Percentiles rank a stretch among this genome's conserved stretches.
These are phyloP conservation scores for Calliopum simillimum DNA, from an alignment of 2,888 invertebrate genomes.

Conservation along the genomic window DNA sequence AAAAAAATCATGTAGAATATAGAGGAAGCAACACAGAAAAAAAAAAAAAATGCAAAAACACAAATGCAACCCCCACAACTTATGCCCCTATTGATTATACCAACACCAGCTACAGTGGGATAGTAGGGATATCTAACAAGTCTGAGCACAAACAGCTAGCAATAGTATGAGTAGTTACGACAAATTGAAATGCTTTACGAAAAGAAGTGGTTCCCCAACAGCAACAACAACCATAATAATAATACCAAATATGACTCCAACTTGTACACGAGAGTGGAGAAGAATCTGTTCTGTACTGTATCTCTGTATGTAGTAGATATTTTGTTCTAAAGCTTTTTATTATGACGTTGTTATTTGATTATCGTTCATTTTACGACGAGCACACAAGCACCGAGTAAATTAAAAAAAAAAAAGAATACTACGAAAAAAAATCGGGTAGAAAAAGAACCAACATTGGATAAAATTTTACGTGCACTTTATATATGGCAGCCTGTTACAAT, in stretches of 20 bases:
- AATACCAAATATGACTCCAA: neutral
- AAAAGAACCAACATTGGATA: constrained; percentile 42
- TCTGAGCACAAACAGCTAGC: no score
- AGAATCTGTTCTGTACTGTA: neutral
- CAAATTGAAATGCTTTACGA: neutral
- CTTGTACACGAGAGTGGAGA: neutral
- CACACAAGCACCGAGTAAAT: neutral
- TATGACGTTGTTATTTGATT: constrained; percentile 3
- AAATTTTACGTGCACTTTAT: constrained; percentile 34
- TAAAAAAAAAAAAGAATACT: no score
- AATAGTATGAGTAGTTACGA: no score
- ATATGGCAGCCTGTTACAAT: constrained; percentile 59
- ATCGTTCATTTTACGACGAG: neutral
- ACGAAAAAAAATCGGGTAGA: neutral
- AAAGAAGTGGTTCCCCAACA: neutral
- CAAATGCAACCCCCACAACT: neutral
- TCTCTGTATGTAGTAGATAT: no score
- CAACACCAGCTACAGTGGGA: no score
- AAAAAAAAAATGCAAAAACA: constrained; percentile 2
- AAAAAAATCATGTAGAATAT: constrained; percentile 8
- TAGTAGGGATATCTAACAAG: no score
- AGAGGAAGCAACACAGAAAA: neutral
- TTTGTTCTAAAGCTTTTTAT: constrained; percentile 15
- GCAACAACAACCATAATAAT: neutral
- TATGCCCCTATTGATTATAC: no score